Percentiles rank a stretch among this genome's conserved stretches.
These are phyloP conservation scores for Sminthurides bifidus DNA, from an alignment of 1,140 invertebrate genomes.

Conservation along the genomic window DNA sequence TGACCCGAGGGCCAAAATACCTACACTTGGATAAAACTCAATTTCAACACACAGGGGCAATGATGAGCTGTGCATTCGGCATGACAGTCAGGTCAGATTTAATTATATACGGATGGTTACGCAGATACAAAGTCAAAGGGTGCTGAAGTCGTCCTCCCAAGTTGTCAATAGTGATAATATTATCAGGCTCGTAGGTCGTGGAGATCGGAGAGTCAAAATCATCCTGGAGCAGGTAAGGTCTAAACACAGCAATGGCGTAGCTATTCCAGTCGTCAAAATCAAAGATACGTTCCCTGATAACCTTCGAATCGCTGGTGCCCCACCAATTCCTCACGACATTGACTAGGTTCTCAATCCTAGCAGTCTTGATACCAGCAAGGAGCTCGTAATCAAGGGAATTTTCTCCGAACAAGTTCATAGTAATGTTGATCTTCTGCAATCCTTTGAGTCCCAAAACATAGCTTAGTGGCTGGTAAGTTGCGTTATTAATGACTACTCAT, in stretches of 20 bases:
- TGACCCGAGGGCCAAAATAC: constrained; percentile 86
- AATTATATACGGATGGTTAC: constrained; percentile 66
- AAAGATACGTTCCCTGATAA: constrained; percentile 79
- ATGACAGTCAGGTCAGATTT: constrained; percentile 89
- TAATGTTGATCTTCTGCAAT: constrained; percentile 82
- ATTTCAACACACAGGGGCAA: constrained; percentile 80
- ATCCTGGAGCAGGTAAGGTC: constrained; percentile 70
- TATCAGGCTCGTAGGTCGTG: constrained; percentile 45
- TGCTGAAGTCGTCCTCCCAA: constrained; percentile 72
- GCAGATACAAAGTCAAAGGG: constrained; percentile 54
- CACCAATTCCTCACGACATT: constrained; percentile 91
- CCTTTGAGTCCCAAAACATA: constrained; percentile 86
- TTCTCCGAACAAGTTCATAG: constrained; percentile 77
- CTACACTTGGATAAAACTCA: constrained; percentile 92
- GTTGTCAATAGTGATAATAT: constrained; percentile 48
- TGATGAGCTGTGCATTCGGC: constrained; percentile 71
- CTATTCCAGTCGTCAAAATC: constrained; percentile 99
- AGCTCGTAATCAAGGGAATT: constrained; percentile 85
- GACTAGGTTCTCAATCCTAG: constrained; percentile 71
- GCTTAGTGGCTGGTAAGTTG: constrained; percentile 47
- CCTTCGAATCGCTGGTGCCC: constrained; percentile 59
- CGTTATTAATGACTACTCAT: constrained; percentile 29
- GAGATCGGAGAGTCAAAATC: constrained; percentile 63
- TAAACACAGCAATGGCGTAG: constrained; percentile 80
- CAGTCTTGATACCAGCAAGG: constrained; percentile 78